Evolutionary conservation across 2,113 vertebrate species (phyloP).

Genomic region (Empidonax traillii): DNA sequence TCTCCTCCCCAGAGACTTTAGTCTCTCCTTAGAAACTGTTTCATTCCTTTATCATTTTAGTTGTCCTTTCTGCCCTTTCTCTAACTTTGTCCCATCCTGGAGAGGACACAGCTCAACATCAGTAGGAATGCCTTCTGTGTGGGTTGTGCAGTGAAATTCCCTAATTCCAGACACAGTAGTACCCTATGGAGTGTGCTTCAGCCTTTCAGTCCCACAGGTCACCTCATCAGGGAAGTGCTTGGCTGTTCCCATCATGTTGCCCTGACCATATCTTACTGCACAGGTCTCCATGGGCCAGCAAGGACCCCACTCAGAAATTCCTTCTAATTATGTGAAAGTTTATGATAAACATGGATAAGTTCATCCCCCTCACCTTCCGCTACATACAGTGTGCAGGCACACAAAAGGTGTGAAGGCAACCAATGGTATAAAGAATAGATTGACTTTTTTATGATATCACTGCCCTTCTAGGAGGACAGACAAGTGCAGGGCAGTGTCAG

Average conservation of each 20-base stretch:
- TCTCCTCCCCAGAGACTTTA: background rate
- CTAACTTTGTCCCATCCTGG: background rate
- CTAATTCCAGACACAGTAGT: background rate
- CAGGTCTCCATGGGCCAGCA: background rate
- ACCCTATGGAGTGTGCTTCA: accelerated
- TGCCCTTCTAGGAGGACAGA: background rate
- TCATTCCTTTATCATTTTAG: background rate
- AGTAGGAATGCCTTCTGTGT: accelerated
- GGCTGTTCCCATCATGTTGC: background rate
- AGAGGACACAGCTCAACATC: background rate
- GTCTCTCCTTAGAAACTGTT: background rate
- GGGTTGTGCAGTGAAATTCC: background rate
- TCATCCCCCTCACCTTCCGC: background rate
- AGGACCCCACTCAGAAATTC: background rate
- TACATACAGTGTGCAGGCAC: background rate
- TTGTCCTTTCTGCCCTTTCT: background rate
- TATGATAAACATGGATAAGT: background rate
- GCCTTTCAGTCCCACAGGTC: background rate
- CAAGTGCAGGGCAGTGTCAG: background rate
- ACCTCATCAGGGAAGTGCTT: background rate
- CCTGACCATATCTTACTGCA: background rate
- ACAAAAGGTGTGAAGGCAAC: background rate
- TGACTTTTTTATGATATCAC: background rate
- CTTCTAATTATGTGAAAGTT: background rate
- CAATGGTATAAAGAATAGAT: background rate